phyloP scores from a whole-genome alignment of 2,888 invertebrate species.

The Adelphocoris suturalis region DNA sequence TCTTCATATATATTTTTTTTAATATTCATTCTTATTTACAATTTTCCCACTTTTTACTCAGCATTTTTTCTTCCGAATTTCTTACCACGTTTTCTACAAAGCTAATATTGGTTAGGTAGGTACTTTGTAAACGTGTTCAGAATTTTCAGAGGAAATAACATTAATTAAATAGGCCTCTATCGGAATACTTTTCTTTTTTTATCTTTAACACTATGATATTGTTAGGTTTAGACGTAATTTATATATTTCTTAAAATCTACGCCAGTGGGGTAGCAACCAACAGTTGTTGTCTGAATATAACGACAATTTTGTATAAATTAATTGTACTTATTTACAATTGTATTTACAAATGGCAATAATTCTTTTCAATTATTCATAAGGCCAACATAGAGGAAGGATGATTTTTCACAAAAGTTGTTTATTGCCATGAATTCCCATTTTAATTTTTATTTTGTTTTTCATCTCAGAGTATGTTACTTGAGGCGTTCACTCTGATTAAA shows the following conservation, averaged over 20 bases:
- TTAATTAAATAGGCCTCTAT: constrained; percentile 54
- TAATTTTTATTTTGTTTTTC: background rate
- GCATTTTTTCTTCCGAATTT: constrained; percentile 23
- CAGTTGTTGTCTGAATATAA: constrained; percentile 9
- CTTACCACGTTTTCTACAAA: background rate
- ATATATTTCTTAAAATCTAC: constrained; percentile 9
- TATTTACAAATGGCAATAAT: constrained; percentile 51
- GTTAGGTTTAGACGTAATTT: constrained; percentile 11
- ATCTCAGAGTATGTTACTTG: background rate
- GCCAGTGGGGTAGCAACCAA: background rate
- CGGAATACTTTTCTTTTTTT: constrained; percentile 43
- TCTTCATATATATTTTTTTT: constrained; percentile 38
- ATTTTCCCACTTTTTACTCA: background rate
- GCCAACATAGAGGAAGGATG: constrained; percentile 63
- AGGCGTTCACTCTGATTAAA: background rate
- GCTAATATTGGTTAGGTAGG: background rate
- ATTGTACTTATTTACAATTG: background rate
- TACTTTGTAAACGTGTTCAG: background rate
- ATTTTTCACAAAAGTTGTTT: constrained; percentile 47
- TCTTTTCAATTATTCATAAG: constrained; percentile 48
- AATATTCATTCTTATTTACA: constrained; percentile 55
- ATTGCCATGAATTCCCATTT: constrained; percentile 56
- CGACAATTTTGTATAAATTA: constrained; percentile 19
- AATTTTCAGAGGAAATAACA: constrained; percentile 19
- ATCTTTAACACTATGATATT: constrained; percentile 29